phyloP scores from a whole-genome alignment of 2,888 invertebrate species.

The Hirtodrosophila histrioides region DNA sequence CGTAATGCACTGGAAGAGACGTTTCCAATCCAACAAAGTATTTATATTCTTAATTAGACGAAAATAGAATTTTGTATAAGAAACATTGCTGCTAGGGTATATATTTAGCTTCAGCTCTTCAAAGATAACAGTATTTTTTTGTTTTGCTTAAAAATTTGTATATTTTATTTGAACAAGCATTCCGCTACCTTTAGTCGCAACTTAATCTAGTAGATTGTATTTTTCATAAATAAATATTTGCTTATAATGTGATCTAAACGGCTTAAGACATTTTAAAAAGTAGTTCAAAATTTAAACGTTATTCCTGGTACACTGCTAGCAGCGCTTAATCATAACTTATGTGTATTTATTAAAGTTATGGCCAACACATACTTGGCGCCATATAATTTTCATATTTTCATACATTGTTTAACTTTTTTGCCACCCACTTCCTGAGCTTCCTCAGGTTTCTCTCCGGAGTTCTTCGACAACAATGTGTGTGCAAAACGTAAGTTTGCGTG shows the following conservation, averaged over 20 bases:
- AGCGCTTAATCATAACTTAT: slow-evolving; percentile 54
- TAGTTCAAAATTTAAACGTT: not conserved
- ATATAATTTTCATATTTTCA: slow-evolving; percentile 78
- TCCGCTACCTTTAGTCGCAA: too few species aligned
- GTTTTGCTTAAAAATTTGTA: too few species aligned
- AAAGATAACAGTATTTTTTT: too few species aligned
- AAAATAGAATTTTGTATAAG: too few species aligned
- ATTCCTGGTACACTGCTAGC: slow-evolving; percentile 5
- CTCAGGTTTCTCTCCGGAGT: slow-evolving; percentile 2
- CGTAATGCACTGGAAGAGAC: too few species aligned
- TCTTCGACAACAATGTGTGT: slow-evolving; percentile 68
- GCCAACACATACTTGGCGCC: slow-evolving; percentile 71
- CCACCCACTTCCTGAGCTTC: slow-evolving; percentile 46
- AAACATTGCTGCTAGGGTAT: too few species aligned
- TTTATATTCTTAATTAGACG: too few species aligned
- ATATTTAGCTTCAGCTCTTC: too few species aligned
- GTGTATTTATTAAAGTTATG: slow-evolving; percentile 74
- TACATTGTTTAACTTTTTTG: slow-evolving; percentile 71
- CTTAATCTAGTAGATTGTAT: too few species aligned
- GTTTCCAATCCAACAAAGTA: too few species aligned
- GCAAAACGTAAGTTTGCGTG: slow-evolving; percentile 81
- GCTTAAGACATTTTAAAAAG: slow-evolving; percentile 7
- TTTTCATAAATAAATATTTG: not conserved
- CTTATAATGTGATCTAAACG: not conserved
- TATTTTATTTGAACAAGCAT: too few species aligned